Evolutionary conservation across 2,113 vertebrate species (phyloP).

Genomic region (Cyprinus carpio): DNA sequence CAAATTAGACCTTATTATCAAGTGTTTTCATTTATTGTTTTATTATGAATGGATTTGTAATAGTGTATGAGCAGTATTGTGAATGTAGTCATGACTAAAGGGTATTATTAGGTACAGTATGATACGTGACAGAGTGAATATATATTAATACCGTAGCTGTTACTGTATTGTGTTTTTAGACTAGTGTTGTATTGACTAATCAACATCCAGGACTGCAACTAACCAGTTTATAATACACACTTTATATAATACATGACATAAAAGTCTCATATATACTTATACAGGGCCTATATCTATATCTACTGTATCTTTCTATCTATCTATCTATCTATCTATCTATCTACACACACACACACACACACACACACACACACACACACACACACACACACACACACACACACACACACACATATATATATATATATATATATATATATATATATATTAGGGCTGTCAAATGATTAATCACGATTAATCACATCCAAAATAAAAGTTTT

Average conservation of each 20-base stretch:
- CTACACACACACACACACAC: too few species aligned
- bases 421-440: too few species aligned
- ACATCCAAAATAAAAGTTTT: too few species aligned
- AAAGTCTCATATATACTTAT: background rate
- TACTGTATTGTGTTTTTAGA: background rate
- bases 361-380: too few species aligned
- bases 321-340: too few species aligned
- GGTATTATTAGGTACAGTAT: background rate
- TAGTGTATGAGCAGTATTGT: background rate
- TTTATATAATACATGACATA: background rate
- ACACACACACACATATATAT: too few species aligned
- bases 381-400: too few species aligned
- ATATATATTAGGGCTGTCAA: too few species aligned
- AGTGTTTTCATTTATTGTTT: background rate
- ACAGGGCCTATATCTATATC: too few species aligned
- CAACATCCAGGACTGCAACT: background rate
- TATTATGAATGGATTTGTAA: background rate
- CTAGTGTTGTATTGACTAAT: background rate
- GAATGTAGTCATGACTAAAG: background rate
- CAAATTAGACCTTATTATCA: background rate
- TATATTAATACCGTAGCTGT: background rate
- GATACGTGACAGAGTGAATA: background rate
- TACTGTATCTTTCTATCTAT: too few species aligned
- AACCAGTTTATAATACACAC: background rate
- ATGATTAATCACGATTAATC: too few species aligned